phyloP scores from a whole-genome alignment of 2,113 vertebrate species.

The Macquaria ambigua region DNA sequence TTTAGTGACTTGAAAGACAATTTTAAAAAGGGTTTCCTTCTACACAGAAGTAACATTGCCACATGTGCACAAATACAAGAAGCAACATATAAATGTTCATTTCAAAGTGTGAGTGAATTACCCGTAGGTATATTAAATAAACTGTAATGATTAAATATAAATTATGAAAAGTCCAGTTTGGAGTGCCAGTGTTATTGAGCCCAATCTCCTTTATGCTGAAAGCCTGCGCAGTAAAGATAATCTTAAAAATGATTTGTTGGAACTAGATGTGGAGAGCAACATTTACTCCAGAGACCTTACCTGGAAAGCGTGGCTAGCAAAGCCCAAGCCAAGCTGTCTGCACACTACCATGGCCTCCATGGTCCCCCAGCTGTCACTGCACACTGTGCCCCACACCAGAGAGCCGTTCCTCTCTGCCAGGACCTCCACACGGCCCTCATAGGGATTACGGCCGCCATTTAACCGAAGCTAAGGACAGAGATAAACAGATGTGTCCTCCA shows the following conservation, averaged over 20 bases:
- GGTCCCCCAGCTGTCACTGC: slow-evolving; percentile 92
- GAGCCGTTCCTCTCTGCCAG: slow-evolving; percentile 90
- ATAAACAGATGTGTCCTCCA: neutral
- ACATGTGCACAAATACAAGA: neutral
- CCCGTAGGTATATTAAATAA: neutral
- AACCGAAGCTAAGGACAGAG: slow-evolving; percentile 88
- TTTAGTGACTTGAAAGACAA: neutral
- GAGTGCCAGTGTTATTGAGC: neutral
- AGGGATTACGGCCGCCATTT: slow-evolving; percentile 89
- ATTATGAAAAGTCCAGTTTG: neutral
- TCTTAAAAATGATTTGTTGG: slow-evolving; percentile 14
- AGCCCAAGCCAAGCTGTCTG: slow-evolving; percentile 93
- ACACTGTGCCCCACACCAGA: slow-evolving; percentile 91
- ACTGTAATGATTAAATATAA: neutral
- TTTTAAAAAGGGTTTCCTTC: too few species aligned
- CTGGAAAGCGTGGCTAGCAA: slow-evolving; percentile 94
- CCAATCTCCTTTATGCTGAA: neutral
- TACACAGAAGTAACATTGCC: neutral
- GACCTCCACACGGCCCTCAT: slow-evolving; percentile 94
- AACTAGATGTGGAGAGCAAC: too few species aligned
- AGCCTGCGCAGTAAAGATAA: slow-evolving; percentile 5
- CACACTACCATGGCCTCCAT: slow-evolving; percentile 97
- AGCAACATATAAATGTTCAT: neutral
- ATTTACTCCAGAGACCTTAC: slow-evolving; percentile 71
- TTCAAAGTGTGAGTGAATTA: neutral